phyloP scores from a whole-genome alignment of 1,140 invertebrate species.

The Steinernema feltiae region DNA sequence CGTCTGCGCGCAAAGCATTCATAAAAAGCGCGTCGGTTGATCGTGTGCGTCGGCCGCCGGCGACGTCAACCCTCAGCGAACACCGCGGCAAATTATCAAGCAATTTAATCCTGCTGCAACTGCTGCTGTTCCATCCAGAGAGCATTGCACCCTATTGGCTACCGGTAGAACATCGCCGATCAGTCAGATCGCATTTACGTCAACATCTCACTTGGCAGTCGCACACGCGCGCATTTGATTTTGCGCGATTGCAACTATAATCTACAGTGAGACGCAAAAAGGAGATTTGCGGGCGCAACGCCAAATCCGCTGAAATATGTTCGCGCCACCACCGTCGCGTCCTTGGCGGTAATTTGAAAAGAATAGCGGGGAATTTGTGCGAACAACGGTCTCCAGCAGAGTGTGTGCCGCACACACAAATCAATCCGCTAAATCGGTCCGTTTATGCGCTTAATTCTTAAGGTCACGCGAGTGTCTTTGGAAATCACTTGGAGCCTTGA shows the following conservation, averaged over 20 bases:
- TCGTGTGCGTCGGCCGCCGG: background rate
- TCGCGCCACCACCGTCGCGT: background rate
- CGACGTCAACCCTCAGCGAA: background rate
- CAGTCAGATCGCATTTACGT: constrained; percentile 12
- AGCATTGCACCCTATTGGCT: background rate
- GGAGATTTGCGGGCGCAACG: background rate
- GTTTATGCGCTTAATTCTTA: background rate
- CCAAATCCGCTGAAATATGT: background rate
- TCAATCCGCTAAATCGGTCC: background rate
- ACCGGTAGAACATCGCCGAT: constrained; percentile 1
- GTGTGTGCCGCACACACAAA: too few species aligned
- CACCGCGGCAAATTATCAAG: constrained; percentile 15
- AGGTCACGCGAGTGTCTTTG: background rate
- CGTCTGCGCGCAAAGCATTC: background rate
- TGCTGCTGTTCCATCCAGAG: background rate
- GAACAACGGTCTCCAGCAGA: too few species aligned
- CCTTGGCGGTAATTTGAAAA: background rate
- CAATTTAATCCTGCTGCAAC: background rate
- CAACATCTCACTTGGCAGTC: background rate
- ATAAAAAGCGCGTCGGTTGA: background rate
- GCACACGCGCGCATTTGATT: background rate
- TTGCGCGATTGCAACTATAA: background rate
- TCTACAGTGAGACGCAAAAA: background rate
- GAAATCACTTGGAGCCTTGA: too few species aligned
- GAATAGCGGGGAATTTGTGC: background rate